Base-by-base conservation (phyloP, 2,888 invertebrate species). In the Pyrrhosoma nymphula region DNA sequence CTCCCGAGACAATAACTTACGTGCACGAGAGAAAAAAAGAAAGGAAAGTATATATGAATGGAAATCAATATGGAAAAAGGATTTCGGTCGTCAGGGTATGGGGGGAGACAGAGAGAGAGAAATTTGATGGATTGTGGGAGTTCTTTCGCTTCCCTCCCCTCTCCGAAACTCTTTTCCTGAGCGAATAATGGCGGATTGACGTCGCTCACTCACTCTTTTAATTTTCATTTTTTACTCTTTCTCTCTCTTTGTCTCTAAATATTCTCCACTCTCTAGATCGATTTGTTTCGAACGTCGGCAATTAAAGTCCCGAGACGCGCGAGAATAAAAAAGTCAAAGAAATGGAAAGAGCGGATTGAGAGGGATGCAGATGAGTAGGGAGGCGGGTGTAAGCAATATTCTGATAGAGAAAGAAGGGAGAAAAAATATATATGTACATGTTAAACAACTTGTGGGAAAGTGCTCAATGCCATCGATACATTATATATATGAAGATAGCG, bases 231-330 rank as follows among this genome's bases (percentile, higher is more conserved):
- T 14, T 30, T 2, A 8, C 75, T 82, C 8, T 18, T 14, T 82
- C 82, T 18, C 82, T 82, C 35, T 35, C 35, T 69, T 69, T 69
- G 26, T 35, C 82, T 82, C 35, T 82, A 82, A 82, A 82, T 82
- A 82, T 82, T 82, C 82, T 82, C 35, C 82, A n/a, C 82, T 18
- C 82, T 82, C 82, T 10, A 35, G 20, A 69, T 93, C 93, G 93
- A 93, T 93, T 91, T 91, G 56, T 91, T 56, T 35, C 75, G 39
- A 93, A 93, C 47, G 47, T 69, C 47, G 47, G 93, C 93, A 93
- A 93, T 93, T 63, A 75, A 63, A 93, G 63, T 23, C 47, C 69
- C 69, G 63, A 91, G 35, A 39, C 63, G 56, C 63, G 82, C 30
- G 82, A 82, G 60, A 20, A 16, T 60, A 35, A 35, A n/a, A 93